phyloP scores from a whole-genome alignment of 2,888 invertebrate species.

The Chydorus sphaericus region DNA sequence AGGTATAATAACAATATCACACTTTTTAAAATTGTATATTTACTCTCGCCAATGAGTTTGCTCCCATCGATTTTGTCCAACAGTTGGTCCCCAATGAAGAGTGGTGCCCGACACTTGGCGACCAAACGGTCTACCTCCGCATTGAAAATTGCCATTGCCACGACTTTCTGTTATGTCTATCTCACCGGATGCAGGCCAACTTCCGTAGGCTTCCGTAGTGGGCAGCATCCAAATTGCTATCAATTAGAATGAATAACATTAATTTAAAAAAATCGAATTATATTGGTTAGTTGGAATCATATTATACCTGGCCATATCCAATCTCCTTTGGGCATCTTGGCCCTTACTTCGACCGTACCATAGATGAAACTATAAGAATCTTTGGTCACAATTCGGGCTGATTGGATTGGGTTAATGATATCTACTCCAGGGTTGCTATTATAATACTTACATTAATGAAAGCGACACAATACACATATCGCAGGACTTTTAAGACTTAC shows the following conservation, averaged over 20 bases:
- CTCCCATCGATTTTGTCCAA: conserved; percentile 21
- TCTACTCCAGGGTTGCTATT: conserved; percentile 7
- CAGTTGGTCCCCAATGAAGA: conserved; percentile 30
- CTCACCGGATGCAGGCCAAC: conserved; percentile 30
- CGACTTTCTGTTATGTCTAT: conserved; percentile 30
- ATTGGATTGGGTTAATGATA: conserved; percentile 25
- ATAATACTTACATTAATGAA: not conserved
- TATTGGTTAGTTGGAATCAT: not conserved
- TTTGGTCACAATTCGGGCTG: conserved; percentile 23
- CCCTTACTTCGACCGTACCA: conserved; percentile 25
- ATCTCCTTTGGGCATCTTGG: conserved; percentile 26
- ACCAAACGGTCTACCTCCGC: conserved; percentile 12
- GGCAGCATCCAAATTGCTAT: conserved; percentile 28
- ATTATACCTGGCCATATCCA: conserved; percentile 26
- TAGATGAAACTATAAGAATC: conserved; percentile 23
- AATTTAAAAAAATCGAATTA: too few relatives aligned
- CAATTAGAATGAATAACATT: too few relatives aligned
- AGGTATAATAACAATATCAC: too few relatives aligned
- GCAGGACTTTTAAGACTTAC: conserved; percentile 1
- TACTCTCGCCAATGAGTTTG: conserved; percentile 22
- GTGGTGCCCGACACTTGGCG: conserved; percentile 26
- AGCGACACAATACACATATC: not conserved
- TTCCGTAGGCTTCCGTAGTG: conserved; percentile 25
- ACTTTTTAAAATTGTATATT: too few relatives aligned
- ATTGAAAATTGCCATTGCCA: conserved; percentile 24